These are phyloP conservation scores for Columbina picui DNA, from an alignment of 2,113 vertebrate species.

Conservation along the genomic window DNA sequence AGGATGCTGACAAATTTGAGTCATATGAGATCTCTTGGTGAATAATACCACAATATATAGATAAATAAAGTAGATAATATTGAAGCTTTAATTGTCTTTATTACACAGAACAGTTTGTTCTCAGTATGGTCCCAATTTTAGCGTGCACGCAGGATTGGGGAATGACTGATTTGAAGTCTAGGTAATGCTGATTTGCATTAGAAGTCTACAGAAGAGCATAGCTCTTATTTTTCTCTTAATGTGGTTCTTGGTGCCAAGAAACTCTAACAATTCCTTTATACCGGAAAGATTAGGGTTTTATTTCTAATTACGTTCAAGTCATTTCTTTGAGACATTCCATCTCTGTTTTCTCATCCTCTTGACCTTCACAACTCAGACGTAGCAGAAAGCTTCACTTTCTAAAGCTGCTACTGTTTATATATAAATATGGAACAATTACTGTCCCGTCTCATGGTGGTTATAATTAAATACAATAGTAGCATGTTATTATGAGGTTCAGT, in stretches of 20 bases:
- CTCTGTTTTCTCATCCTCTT: neutral
- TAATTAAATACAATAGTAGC: neutral
- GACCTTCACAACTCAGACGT: neutral
- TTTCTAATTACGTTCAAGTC: neutral
- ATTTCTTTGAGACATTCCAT: neutral
- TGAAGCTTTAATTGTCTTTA: neutral
- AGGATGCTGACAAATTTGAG: constrained; percentile 38
- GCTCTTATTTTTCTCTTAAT: neutral
- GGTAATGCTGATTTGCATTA: neutral
- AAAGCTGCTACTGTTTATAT: constrained; percentile 6
- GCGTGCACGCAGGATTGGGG: neutral
- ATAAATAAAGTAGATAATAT: neutral
- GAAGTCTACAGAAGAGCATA: neutral
- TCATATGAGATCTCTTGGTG: neutral
- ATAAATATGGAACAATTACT: constrained; percentile 11
- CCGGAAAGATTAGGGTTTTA: neutral
- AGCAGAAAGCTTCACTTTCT: neutral
- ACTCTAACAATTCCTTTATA: neutral
- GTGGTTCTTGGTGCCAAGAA: neutral
- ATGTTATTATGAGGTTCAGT: neutral
- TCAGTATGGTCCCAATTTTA: neutral
- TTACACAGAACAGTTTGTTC: neutral
- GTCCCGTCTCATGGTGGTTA: neutral
- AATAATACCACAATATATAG: neutral
- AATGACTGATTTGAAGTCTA: neutral